A percentile compares a stretch with the other conserved stretches of the same genome.
phyloP scores from a whole-genome alignment of 2,113 vertebrate species.

The Cyprinodon brontotheroides region DNA sequence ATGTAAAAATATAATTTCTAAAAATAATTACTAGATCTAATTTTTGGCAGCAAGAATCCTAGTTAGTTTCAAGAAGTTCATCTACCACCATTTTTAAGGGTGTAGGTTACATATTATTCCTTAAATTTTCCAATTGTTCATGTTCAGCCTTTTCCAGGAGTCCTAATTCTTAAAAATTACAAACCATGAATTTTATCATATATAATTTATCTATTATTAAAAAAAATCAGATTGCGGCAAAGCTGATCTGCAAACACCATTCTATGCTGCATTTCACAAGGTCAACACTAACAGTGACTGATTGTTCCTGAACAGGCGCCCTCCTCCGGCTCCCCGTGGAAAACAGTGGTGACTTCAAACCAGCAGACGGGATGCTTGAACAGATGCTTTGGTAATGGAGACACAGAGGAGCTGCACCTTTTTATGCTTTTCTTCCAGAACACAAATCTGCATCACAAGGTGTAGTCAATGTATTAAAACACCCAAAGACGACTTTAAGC shows the following conservation, averaged over 20 bases:
- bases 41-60: too few species aligned
- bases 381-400: conserved; percentile 13
- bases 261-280: conserved; percentile 1
- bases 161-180: not conserved
- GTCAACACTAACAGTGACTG: conserved; percentile 58
- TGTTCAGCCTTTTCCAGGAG: not conserved
- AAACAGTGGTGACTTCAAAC: conserved; percentile 73
- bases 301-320: conserved; percentile 83
- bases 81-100: not conserved
- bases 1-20: not conserved
- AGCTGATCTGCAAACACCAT: not conserved
- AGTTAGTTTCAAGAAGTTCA: not conserved
- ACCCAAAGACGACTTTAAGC: too few species aligned
- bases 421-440: conserved; percentile 1
- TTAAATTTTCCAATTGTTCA: not conserved
- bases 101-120: not conserved
- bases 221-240: not conserved
- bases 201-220: not conserved
- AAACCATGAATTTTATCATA: not conserved
- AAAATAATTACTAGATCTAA: too few species aligned
- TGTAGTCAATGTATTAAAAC: not conserved
- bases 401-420: conserved; percentile 12
- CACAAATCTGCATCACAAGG: not conserved
- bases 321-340: conserved; percentile 65
- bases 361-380: conserved; percentile 12